A percentile compares a stretch with the other conserved stretches of the same genome.
Conservation (phyloP, 2,888 invertebrate genomes). For the Agapetus fuscipes region DNA sequence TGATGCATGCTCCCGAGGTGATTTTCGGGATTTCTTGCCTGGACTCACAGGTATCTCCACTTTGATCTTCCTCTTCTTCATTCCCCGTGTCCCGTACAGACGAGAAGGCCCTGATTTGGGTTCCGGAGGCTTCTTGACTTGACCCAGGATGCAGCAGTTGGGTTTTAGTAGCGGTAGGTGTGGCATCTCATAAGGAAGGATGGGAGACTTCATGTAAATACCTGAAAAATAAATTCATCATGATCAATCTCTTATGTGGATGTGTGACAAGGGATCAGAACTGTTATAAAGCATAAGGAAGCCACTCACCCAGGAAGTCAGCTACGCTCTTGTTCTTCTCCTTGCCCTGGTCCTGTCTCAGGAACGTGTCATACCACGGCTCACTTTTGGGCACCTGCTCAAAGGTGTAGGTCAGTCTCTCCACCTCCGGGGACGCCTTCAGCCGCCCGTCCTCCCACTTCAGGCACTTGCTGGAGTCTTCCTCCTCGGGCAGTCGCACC, state of each 20-base stretch:
- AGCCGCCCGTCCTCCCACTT: conserved; percentile 41
- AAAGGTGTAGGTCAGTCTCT: conserved; percentile 62
- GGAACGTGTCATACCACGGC: conserved; percentile 71
- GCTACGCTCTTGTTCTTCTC: conserved; percentile 52
- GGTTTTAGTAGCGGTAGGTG: conserved; percentile 52
- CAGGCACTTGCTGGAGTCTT: conserved; percentile 30
- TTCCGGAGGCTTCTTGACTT: conserved; percentile 33
- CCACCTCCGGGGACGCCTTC: conserved; percentile 44
- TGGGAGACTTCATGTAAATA: conserved; percentile 50
- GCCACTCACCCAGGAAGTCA: conserved; percentile 43
- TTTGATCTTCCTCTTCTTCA: conserved; percentile 32
- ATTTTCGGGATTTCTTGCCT: conserved; percentile 60
- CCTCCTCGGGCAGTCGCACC: not conserved
- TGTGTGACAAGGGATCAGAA: too few relatives aligned
- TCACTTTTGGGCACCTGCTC: conserved; percentile 64
- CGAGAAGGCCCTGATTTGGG: conserved; percentile 34
- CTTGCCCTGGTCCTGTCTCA: conserved; percentile 63
- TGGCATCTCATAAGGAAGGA: conserved; percentile 69
- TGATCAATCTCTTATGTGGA: too few relatives aligned
- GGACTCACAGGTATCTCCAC: conserved; percentile 24
- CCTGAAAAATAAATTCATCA: conserved; percentile 34
- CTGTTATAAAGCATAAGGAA: too few relatives aligned
- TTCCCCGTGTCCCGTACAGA: conserved; percentile 36
- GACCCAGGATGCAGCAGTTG: conserved; percentile 43
- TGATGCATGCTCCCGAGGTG: conserved; percentile 80